Conservation (phyloP, 2,888 invertebrate genomes). For the Rhynchonema sp. region DNA sequence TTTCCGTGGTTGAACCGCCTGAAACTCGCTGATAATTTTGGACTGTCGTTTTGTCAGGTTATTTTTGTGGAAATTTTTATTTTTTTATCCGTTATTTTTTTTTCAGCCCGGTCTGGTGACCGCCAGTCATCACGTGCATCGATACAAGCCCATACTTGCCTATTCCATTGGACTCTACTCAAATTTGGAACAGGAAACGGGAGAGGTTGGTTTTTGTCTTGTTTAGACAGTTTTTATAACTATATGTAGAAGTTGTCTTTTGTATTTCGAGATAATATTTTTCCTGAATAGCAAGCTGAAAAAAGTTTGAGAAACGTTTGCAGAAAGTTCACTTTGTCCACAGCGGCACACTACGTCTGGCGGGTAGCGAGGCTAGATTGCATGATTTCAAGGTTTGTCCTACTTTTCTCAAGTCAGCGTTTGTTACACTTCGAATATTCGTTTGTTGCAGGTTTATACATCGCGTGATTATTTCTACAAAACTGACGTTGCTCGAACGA, state of each 20-base stretch:
- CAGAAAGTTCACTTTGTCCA: constrained; percentile 30
- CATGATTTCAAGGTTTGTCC: too few relatives aligned
- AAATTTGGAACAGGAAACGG: constrained; percentile 31
- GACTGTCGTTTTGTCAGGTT: constrained; percentile 1
- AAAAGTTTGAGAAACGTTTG: constrained; percentile 1
- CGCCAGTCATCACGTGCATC: constrained; percentile 30
- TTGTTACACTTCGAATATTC: too few relatives aligned
- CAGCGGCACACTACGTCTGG: constrained; percentile 32
- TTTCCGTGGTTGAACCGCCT: too few relatives aligned
- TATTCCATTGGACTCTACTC: constrained; percentile 30
- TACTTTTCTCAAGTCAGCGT: too few relatives aligned
- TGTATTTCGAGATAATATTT: background rate
- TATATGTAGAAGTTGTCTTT: background rate
- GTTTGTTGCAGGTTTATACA: constrained; percentile 30
- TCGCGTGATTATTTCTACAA: constrained; percentile 25
- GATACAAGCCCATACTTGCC: constrained; percentile 30
- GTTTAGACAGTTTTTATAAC: background rate
- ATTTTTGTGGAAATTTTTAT: background rate
- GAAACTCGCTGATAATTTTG: too few relatives aligned
- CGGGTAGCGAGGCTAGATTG: constrained; percentile 27
- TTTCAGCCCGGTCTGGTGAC: constrained; percentile 30
- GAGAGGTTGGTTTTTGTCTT: constrained; percentile 20
- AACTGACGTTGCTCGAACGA: constrained; percentile 16
- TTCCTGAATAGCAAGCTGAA: background rate
- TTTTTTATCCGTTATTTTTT: background rate